These are phyloP conservation scores for Acanthopagrus latus DNA, from an alignment of 2,797 vertebrate species.

Conservation along the genomic window DNA sequence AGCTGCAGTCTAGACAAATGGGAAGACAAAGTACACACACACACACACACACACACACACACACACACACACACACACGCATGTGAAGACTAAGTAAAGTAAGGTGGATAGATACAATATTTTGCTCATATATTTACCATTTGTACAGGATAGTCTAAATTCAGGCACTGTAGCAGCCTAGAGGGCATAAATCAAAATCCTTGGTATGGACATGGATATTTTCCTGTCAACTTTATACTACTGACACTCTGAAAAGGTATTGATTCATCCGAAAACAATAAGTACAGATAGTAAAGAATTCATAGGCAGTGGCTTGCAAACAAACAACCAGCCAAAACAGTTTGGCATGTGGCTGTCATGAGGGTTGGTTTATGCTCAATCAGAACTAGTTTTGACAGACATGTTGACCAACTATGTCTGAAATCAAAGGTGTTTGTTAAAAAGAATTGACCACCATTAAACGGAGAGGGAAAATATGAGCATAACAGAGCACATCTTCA, in stretches of 20 bases:
- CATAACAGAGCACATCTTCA: too few relatives aligned
- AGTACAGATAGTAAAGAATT: neutral
- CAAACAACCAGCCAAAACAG: neutral
- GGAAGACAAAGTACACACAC: slow-evolving; percentile 19
- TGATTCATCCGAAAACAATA: too few relatives aligned
- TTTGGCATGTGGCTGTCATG: neutral
- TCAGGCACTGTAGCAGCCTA: neutral
- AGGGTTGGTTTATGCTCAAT: neutral
- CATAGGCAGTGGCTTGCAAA: neutral
- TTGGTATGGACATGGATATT: neutral
- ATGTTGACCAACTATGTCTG: too few relatives aligned
- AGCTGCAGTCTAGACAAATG: slow-evolving; percentile 84
- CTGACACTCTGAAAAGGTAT: too few relatives aligned
- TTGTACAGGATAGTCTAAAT: neutral
- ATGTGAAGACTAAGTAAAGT: neutral
- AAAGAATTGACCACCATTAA: neutral
- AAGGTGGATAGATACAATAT: neutral
- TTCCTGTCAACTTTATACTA: neutral
- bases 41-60: too few relatives aligned
- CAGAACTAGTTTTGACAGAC: neutral
- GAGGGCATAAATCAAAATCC: neutral
- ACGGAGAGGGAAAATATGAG: neutral
- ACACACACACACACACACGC: neutral
- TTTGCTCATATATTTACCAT: neutral
- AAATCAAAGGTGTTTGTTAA: neutral